phyloP scores from a whole-genome alignment of 2,797 vertebrate species.

The Pyrrhura leucotis region DNA sequence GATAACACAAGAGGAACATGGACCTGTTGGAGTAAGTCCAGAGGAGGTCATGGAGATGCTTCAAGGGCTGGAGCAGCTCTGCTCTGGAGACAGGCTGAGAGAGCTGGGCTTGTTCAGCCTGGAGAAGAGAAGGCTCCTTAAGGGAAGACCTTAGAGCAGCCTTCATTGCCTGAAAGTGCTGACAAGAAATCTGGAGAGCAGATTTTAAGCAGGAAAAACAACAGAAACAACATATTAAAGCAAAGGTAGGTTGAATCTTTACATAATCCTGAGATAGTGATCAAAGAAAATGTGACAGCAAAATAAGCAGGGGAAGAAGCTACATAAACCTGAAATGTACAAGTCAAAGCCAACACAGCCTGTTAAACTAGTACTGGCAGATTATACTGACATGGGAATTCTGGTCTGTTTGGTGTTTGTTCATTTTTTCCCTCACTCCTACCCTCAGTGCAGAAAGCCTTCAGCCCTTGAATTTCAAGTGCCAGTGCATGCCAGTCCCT shows the following conservation, averaged over 20 bases:
- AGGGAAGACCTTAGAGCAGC: neutral
- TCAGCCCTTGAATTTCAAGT: neutral
- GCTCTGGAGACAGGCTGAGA: neutral
- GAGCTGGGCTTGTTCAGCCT: neutral
- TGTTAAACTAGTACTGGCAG: neutral
- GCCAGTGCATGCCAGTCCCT: neutral
- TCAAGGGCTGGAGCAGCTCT: neutral
- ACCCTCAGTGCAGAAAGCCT: neutral
- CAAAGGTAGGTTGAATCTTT: neutral
- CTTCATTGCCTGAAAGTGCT: neutral
- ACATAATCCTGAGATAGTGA: neutral
- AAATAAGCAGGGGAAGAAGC: neutral
- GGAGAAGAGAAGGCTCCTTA: neutral
- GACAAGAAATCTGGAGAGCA: neutral
- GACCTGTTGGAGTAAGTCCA: neutral
- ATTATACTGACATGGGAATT: neutral
- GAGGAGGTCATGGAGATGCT: neutral
- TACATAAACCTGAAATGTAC: neutral
- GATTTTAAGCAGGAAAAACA: neutral
- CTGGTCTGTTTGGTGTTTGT: neutral
- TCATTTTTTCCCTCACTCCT: neutral
- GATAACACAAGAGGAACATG: neutral
- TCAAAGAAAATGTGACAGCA: neutral
- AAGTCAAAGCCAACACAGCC: neutral
- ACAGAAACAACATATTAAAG: neutral